Base-by-base conservation (phyloP, 2,888 invertebrate genomes). In the Leptopilina myrica region DNA sequence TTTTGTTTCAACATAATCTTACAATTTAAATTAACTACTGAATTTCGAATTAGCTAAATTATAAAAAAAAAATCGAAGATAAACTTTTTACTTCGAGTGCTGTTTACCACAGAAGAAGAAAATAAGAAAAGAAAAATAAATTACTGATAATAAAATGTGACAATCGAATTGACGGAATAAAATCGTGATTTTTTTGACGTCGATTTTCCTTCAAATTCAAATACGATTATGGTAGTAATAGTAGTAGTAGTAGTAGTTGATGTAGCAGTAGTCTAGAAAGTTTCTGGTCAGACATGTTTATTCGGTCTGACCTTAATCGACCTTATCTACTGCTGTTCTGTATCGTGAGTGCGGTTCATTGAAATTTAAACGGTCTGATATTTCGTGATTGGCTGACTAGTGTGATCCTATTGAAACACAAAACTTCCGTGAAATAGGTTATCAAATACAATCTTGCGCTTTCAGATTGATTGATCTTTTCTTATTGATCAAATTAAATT, bases 241-340 rank as follows among this genome's bases (percentile, higher is more conserved):
- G 43, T 20, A 62, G 62, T 62, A 20, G 20, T 20, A 1, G 20
- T 20, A 20, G 33, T 33, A 33, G 33, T 33, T 4, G n/a, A n/a
- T n/a, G 43, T 43, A 43, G 43, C 8, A 62, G 62, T 62, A 65
- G 65, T 65, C 65, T 33, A 65, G 65, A 40, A 65, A 65, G 40
- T 65, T 65, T 66, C 15, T 66, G n/a, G 12, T 15, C 15, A 46
- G 66, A 40, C 66, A 67, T 46, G 66, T 67, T 67, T 67, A 46
- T 67, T 46, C 20, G 14, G 66, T n/a, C 66, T 67, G 46, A 67
- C 66, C 43, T 46, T 46, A 46, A 67, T 67, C 66, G 66, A 67
- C 66, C 66, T 43, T 67, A 67, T 67, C 66, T 67, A 67, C 66
- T 67, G 43, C 9, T 7, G 15, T 62, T 62, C 62, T 62, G 6